A percentile compares a stretch with the other conserved stretches of the same genome.
These are phyloP conservation scores for Cuculus canorus DNA, from an alignment of 2,797 vertebrate species.

Conservation along the genomic window DNA sequence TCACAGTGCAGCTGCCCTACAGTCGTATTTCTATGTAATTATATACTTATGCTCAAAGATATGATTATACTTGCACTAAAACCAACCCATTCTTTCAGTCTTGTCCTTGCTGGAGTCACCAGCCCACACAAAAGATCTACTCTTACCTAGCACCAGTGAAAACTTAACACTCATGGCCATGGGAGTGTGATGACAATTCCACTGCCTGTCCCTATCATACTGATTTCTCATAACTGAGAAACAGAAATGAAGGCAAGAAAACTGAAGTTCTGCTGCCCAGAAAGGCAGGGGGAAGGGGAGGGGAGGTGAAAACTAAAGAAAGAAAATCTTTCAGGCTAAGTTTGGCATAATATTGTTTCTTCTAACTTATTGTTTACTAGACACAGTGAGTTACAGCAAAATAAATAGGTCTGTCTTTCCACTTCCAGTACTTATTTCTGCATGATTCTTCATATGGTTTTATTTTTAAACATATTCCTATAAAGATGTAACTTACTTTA, in stretches of 20 bases:
- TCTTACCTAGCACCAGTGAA: not conserved
- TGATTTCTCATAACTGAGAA: not conserved
- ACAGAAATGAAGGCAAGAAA: not conserved
- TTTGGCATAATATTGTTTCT: not conserved
- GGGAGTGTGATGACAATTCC: not conserved
- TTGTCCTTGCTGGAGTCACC: not conserved
- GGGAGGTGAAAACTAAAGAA: fast-evolving
- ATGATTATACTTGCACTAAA: not conserved
- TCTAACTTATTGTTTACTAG: not conserved
- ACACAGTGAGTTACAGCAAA: not conserved
- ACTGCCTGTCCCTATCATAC: not conserved
- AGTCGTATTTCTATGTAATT: not conserved
- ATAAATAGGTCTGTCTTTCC: not conserved
- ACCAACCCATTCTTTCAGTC: not conserved
- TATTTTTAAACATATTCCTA: constrained; percentile 49
- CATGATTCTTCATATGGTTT: constrained; percentile 45
- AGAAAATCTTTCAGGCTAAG: not conserved
- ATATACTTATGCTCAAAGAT: not conserved
- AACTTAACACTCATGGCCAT: not conserved
- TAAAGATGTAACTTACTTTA: constrained; percentile 64
- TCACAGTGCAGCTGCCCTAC: fast-evolving
- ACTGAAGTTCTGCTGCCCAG: not conserved
- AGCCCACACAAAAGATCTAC: not conserved
- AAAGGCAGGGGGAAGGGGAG: no score
- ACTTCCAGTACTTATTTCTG: not conserved